Evolutionary conservation across 2,797 vertebrate genomes (phyloP), one percentile per base, ranked within the genome.

Genomic region (Eulemur mongoz): DNA sequence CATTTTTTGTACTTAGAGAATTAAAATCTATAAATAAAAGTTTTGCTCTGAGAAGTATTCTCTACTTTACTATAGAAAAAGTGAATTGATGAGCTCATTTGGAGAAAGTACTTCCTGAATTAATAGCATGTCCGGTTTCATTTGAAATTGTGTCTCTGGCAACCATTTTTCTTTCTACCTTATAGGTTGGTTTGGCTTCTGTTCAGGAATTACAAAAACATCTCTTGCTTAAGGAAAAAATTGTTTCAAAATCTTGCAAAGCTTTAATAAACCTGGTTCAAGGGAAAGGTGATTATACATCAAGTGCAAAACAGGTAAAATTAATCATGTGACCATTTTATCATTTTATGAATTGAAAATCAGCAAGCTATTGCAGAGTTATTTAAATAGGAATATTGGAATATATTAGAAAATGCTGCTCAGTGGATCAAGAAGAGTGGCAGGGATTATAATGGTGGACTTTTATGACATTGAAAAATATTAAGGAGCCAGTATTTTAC

Each of bases 201-300:
- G 97, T 99, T 95, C 98, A 97, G 98, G 98, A 99, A 78, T 98
- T 99, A 72, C 98, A 99, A 89, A 97, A 98, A 80, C 99, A 99
- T 97, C 95, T 98, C 93, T 67, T 95, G 88, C 98, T 99, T 97
- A 99, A 99, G 98, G 99, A 99, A 73, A 98, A 96, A 90, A 98
- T 99, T 86, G 91, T 99, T 43, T 98, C 98, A 96, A 98, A 99
- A 96, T 99, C 99, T 25, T 98, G 99, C 79, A 98, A 96, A 96
- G 98, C 98, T 76, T 98, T 99, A 27, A 96, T 98, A 90, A 98
- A 99, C 67, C 97, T 99, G 63, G 95, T 99, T 78, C 99, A 99
- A 89, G 99, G 95, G 93, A 98, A 98, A 93, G 95, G 98, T 50
- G 95, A 98, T 85, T 17, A 96, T 79, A 54, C 98, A 25, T 98